Percentiles rank a stretch among this genome's conserved stretches.
Evolutionary conservation across 2,113 vertebrate species (phyloP).

Genomic region (Sinocyclocheilus anshuiensis): DNA sequence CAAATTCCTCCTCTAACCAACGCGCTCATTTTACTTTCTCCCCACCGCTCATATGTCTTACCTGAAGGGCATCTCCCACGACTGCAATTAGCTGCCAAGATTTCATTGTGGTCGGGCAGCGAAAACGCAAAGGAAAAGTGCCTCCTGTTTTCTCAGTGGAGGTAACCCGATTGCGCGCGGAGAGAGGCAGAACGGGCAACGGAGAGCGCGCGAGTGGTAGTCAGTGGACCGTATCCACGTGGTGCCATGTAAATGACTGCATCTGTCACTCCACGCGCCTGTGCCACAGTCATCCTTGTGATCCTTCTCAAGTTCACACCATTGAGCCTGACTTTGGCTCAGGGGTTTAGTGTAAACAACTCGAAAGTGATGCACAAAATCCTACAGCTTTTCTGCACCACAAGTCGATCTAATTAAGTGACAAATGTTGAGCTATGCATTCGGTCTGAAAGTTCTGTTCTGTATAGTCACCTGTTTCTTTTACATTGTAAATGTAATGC

Average conservation of each 20-base stretch:
- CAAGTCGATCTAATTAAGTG: background rate
- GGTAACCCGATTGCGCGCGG: conserved; percentile 52
- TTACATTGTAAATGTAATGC: background rate
- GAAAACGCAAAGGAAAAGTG: conserved; percentile 57
- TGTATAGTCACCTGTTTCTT: background rate
- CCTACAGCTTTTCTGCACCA: conserved; percentile 30
- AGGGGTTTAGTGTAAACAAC: conserved; percentile 25
- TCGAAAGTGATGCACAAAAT: conserved; percentile 17
- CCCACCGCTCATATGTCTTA: conserved; percentile 64
- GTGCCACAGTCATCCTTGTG: conserved; percentile 48
- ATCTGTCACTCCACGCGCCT: conserved; percentile 61
- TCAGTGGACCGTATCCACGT: conserved; percentile 71
- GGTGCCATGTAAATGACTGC: conserved; percentile 76
- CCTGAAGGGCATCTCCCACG: conserved; percentile 84
- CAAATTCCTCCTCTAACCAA: conserved; percentile 58
- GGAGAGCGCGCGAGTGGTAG: conserved; percentile 55
- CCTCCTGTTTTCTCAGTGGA: conserved; percentile 61
- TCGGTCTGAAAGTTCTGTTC: conserved; percentile 6
- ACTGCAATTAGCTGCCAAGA: conserved; percentile 79
- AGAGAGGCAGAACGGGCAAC: conserved; percentile 39
- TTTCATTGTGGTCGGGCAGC: conserved; percentile 75
- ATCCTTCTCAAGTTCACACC: conserved; percentile 7
- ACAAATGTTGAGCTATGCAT: background rate
- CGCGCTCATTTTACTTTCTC: conserved; percentile 60
- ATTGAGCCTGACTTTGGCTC: conserved; percentile 14